phyloP scores from a whole-genome alignment of 2,113 vertebrate species.

The mouse (Mus musculus) region GRCm39 chr12:32209501-32210000 shows the following conservation, averaged over 20 bases:
- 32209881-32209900: neutral
- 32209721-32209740: neutral
- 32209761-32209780: neutral
- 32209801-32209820: neutral
- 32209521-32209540: neutral
- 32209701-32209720: neutral
- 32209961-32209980: neutral
- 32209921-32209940: neutral
- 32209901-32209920: neutral
- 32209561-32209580: conserved; percentile 23
- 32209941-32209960: neutral
- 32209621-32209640: neutral
- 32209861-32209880: neutral
- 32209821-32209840: neutral
- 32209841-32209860: neutral
- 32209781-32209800: neutral
- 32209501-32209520: neutral
- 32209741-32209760: neutral
- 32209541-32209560: neutral
- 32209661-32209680: no score
- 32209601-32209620: neutral
- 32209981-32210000: conserved; percentile 19
- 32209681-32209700: neutral
- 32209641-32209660: neutral
- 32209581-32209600: neutral